Evolutionary conservation across 2,888 invertebrate genomes (phyloP), one percentile per base, ranked within the genome.

Genomic region (Elaeidobius kamerunicus): DNA sequence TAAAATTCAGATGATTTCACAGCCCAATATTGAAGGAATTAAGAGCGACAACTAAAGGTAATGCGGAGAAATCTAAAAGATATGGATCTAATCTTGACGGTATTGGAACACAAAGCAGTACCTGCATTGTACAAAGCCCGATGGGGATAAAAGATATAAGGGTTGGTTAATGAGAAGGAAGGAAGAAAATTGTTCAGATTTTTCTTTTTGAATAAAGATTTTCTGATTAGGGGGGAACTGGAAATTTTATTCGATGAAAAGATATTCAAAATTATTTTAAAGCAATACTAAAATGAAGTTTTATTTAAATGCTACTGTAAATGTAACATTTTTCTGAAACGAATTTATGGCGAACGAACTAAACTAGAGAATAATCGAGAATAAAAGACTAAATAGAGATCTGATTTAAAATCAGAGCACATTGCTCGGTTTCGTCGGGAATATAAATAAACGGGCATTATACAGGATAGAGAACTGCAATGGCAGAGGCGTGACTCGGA

Each of bases 381-480:
- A 40, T 27, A 27, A 40, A 40, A 27, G 16, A 15, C 9, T 27
- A 40, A 27, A 40, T 40, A 40, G 40, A 40, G 27, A 27, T 23
- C 23, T 40, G 40, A 27, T 40, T 40, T 27, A 27, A 27, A 40
- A 40, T 23, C 40, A 15, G 40, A 27, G 40, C 40, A 27, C 27
- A 40, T 40, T 40, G 27, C 27, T 11, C 1, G 40, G 14, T 20
- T 40, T 40, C 27, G 27, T 40, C 27, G 27, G 16, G 40, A 40
- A 40, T 27, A 40, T 40, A 40, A 40, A 40, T 40, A 40, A 40
- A 40, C 20, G 9, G 39, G 40, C 40, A 40, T 40, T 20, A 27
- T 40, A 27, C 9, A 9, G 4, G 4, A 23, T 23, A 23, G 23
- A 23, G 23, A 23, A 23, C 23, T 6, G 23, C 4, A 23, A 6